phyloP scores from a whole-genome alignment of 2,113 vertebrate genomes.

The Fregetta grallaria region DNA sequence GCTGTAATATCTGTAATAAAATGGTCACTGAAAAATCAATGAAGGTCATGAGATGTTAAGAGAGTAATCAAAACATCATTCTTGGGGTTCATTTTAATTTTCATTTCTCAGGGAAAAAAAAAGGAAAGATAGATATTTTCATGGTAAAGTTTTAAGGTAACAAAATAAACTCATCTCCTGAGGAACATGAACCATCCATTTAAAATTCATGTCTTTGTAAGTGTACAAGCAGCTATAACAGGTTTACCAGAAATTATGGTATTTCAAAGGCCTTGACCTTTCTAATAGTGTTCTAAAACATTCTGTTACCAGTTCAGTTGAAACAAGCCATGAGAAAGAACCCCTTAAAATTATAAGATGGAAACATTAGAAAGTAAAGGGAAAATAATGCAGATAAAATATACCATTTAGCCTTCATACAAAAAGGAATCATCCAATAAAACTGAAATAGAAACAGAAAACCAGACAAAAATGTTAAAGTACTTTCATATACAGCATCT shows the following conservation, averaged over 20 bases:
- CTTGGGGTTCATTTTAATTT: not conserved
- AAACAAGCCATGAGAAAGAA: not conserved
- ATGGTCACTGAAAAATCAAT: not conserved
- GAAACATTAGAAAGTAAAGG: not conserved
- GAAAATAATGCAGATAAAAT: not conserved
- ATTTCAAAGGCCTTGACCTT: not conserved
- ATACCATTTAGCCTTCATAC: not conserved
- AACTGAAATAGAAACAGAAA: not conserved
- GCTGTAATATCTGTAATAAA: not conserved
- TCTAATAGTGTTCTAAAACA: not conserved
- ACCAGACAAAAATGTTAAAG: not conserved
- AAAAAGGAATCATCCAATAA: not conserved
- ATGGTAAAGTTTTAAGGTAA: constrained; percentile 16
- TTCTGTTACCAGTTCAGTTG: not conserved
- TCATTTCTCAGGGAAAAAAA: not conserved
- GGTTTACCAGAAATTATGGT: not conserved
- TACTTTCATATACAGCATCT: not conserved
- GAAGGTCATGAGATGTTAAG: not conserved
- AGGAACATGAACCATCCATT: not conserved
- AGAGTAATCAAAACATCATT: not conserved
- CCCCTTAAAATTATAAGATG: not conserved
- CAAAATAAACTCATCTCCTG: not conserved
- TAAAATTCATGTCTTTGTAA: not conserved
- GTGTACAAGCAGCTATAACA: not conserved
- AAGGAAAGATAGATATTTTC: not conserved